A percentile compares a stretch with the other conserved stretches of the same genome.
Conservation (phyloP, 2,888 invertebrate species). For the Thecophora atra region DNA sequence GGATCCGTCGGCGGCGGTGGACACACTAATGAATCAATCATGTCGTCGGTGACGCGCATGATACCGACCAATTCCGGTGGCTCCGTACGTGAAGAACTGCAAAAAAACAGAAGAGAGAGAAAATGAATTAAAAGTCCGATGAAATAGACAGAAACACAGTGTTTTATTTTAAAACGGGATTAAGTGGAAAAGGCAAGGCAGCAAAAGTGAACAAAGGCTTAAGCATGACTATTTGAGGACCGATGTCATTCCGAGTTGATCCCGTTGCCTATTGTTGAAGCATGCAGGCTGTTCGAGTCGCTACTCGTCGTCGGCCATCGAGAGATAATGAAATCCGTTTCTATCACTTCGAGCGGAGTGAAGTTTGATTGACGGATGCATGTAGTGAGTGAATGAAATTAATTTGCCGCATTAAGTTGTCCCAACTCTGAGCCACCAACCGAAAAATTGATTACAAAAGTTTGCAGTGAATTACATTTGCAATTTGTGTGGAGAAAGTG, state of each 20-base stretch:
- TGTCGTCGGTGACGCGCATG: constrained; percentile 91
- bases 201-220: not conserved
- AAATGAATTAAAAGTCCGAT: constrained; percentile 1
- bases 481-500: not conserved
- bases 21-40: constrained; percentile 94
- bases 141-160: not conserved
- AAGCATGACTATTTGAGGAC: not conserved
- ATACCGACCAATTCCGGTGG: constrained; percentile 80
- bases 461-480: not conserved
- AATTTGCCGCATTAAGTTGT: not conserved
- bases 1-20: constrained; percentile 96
- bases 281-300: not conserved
- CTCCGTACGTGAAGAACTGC: constrained; percentile 81
- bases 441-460: not conserved
- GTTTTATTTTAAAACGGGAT: not conserved
- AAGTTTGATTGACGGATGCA: too few relatives aligned
- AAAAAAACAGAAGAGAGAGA: constrained; percentile 38
- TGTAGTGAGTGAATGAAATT: not conserved
- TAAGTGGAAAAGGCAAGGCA: not conserved
- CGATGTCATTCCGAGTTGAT: too few relatives aligned
- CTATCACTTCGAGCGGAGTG: not conserved
- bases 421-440: not conserved
- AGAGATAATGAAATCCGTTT: not conserved
- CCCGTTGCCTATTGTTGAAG: not conserved
- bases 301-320: not conserved